Percentiles rank a stretch among this genome's conserved stretches.
phyloP scores from a whole-genome alignment of 2,888 invertebrate genomes.

The Apotomis turbidana region DNA sequence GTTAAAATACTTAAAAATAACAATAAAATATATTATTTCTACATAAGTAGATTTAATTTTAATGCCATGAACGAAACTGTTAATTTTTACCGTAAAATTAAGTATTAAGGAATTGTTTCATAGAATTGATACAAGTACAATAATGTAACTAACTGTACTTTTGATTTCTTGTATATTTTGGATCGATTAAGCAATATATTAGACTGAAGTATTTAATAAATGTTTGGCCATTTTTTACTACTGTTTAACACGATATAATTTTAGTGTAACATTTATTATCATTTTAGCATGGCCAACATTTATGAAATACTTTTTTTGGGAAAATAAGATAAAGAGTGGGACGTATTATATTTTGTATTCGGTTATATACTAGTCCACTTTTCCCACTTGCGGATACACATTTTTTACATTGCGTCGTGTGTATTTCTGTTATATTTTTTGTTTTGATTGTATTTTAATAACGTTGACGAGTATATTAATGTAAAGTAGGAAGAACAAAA shows the following conservation, averaged over 20 bases:
- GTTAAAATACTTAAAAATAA: slow-evolving; percentile 63
- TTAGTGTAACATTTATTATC: slow-evolving; percentile 56
- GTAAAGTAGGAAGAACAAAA: slow-evolving; percentile 80
- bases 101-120: slow-evolving; percentile 71
- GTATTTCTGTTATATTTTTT: slow-evolving; percentile 80
- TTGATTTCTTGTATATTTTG: slow-evolving; percentile 74
- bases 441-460: slow-evolving; percentile 83
- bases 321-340: slow-evolving; percentile 60
- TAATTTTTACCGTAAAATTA: slow-evolving; percentile 51
- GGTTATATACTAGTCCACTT: slow-evolving; percentile 78
- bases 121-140: slow-evolving; percentile 69
- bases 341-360: slow-evolving; percentile 78
- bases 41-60: slow-evolving; percentile 56
- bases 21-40: slow-evolving; percentile 53
- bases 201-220: slow-evolving; percentile 80
- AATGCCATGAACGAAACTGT: slow-evolving; percentile 62
- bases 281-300: slow-evolving; percentile 68
- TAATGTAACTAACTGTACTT: slow-evolving; percentile 57
- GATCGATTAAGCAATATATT: slow-evolving; percentile 79
- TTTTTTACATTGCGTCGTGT: slow-evolving; percentile 71
- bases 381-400: slow-evolving; percentile 68
- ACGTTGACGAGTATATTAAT: slow-evolving; percentile 80
- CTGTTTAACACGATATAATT: slow-evolving; percentile 63
- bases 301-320: slow-evolving; percentile 72
- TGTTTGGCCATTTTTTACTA: slow-evolving; percentile 65